These are phyloP conservation scores for Dyspetes luteomarginatus DNA, from an alignment of 2,888 invertebrate species.

Conservation along the genomic window DNA sequence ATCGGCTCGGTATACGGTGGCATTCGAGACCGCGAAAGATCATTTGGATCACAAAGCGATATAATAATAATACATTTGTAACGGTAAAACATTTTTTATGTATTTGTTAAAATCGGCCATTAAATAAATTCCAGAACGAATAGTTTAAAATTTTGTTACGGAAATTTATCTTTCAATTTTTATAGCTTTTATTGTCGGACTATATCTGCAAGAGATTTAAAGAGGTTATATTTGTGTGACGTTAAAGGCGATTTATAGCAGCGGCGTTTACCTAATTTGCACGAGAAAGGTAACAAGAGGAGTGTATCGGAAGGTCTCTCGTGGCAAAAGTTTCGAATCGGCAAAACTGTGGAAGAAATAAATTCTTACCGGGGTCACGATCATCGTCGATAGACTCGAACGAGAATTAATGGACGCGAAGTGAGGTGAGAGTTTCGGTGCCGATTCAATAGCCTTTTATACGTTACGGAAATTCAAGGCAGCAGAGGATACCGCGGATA, in stretches of 20 bases:
- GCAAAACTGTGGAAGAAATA: slow-evolving; percentile 25
- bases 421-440: slow-evolving; percentile 55
- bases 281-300: slow-evolving; percentile 38
- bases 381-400: slow-evolving; percentile 27
- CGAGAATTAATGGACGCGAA: slow-evolving; percentile 57
- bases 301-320: neutral
- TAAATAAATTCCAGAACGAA: neutral
- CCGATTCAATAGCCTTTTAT: slow-evolving; percentile 72
- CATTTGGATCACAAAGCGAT: slow-evolving; percentile 30
- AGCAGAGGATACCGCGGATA: slow-evolving; percentile 19
- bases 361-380: slow-evolving; percentile 41
- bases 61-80: no score
- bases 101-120: neutral
- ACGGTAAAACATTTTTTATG: slow-evolving; percentile 3
- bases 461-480: slow-evolving; percentile 55
- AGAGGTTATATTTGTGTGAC: neutral
- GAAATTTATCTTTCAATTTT: neutral
- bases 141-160: slow-evolving; percentile 29
- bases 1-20: slow-evolving; percentile 37
- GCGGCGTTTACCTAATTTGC: slow-evolving; percentile 53
- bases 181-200: neutral
- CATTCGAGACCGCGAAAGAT: slow-evolving; percentile 34
- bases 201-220: neutral
- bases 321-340: slow-evolving; percentile 19
- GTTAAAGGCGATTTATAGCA: slow-evolving; percentile 52